These are phyloP conservation scores for Melitaea athalia DNA, from an alignment of 2,888 invertebrate species.

Conservation along the genomic window DNA sequence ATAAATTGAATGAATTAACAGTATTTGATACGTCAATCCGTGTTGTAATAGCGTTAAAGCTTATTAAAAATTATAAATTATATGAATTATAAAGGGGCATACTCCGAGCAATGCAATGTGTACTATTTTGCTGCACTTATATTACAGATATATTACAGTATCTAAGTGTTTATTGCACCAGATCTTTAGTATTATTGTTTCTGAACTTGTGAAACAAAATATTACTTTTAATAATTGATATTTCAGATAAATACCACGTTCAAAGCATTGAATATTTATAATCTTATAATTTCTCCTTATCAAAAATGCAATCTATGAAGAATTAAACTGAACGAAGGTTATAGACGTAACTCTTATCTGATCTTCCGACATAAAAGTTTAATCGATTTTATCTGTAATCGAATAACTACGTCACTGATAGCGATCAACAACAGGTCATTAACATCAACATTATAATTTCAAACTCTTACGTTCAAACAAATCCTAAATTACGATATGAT, in stretches of 20 bases:
- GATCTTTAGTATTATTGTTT: too few species aligned
- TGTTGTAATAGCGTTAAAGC: too few species aligned
- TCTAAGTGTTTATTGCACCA: too few species aligned
- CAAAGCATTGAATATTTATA: background rate
- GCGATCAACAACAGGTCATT: conserved; percentile 33
- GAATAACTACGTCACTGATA: conserved; percentile 35
- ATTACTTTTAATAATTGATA: too few species aligned
- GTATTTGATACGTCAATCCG: too few species aligned
- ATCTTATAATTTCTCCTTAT: conserved; percentile 7
- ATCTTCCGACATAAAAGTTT: conserved; percentile 29
- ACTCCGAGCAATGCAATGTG: too few species aligned
- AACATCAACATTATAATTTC: conserved; percentile 33
- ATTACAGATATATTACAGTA: too few species aligned
- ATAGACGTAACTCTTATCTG: conserved; percentile 29
- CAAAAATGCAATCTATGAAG: conserved; percentile 19
- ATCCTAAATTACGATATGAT: conserved; percentile 4
- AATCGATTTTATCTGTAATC: conserved; percentile 36
- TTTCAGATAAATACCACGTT: background rate
- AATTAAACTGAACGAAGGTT: conserved; percentile 29
- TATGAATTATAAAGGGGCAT: too few species aligned
- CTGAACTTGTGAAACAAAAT: too few species aligned
- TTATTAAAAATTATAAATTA: too few species aligned
- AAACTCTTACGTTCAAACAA: conserved; percentile 25
- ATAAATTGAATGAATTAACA: too few species aligned
- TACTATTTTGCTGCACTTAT: too few species aligned